A percentile compares a stretch with the other conserved stretches of the same genome.
phyloP scores from a whole-genome alignment of 2,113 vertebrate species.

The Calyptommatus sinebrachiatus region DNA sequence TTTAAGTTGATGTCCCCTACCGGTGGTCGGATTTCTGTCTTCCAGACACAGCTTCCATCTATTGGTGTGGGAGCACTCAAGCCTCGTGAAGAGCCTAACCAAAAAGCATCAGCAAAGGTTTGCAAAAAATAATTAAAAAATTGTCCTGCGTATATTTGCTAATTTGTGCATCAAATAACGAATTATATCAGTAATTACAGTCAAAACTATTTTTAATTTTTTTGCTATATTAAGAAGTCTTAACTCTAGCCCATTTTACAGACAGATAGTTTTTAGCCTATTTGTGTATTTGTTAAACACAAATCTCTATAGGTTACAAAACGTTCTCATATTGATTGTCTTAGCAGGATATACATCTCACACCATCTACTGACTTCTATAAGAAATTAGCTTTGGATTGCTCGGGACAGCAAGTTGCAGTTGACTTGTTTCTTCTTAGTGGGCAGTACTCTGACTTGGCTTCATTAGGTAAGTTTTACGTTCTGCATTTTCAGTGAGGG shows the following conservation, averaged over 20 bases:
- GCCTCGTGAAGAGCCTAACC: conserved; percentile 91
- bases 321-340: conserved; percentile 12
- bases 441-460: conserved; percentile 92
- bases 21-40: conserved; percentile 90
- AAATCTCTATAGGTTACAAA: neutral
- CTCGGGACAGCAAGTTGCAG: conserved; percentile 94
- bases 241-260: neutral
- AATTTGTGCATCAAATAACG: neutral
- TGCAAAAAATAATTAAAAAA: conserved; percentile 1
- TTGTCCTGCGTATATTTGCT: neutral
- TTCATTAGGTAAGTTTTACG: conserved; percentile 83
- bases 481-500: neutral
- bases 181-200: neutral
- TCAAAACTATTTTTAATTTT: neutral
- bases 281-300: neutral
- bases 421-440: conserved; percentile 94
- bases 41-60: conserved; percentile 94
- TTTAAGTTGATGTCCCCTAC: conserved; percentile 93
- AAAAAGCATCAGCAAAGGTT: conserved; percentile 89
- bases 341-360: conserved; percentile 88
- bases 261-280: neutral
- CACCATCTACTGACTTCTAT: conserved; percentile 95
- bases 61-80: conserved; percentile 88
- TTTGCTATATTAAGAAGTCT: neutral
- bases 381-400: conserved; percentile 98